Percentiles rank a stretch among this genome's conserved stretches.
Evolutionary conservation across 2,113 vertebrate genomes (phyloP).

Genomic region (Eurypyga helias): DNA sequence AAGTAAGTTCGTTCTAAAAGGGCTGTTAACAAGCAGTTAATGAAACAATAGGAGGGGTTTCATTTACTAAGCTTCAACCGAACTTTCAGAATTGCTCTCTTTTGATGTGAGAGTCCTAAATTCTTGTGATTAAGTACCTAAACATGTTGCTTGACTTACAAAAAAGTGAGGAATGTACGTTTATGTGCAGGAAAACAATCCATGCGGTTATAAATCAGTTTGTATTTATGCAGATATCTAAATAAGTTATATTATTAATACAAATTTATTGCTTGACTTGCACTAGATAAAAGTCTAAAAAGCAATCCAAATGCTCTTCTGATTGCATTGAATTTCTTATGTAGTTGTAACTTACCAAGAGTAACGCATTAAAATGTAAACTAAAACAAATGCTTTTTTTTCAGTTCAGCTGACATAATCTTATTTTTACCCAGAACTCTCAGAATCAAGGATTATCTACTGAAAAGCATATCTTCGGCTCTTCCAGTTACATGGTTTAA

Average conservation of each 20-base stretch:
- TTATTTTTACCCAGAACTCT: not conserved
- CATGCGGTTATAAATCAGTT: not conserved
- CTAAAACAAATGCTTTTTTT: not conserved
- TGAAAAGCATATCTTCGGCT: not conserved
- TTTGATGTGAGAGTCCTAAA: not conserved
- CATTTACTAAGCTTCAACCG: not conserved
- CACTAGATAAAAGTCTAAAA: not conserved
- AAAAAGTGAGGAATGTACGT: not conserved
- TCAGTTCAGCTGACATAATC: not conserved
- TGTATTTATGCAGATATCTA: not conserved
- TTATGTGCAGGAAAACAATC: not conserved
- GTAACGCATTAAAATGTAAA: not conserved
- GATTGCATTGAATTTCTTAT: not conserved
- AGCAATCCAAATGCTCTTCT: not conserved
- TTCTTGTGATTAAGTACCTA: not conserved
- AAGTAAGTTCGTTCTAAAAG: constrained; percentile 86
- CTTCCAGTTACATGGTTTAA: not conserved
- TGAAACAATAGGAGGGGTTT: not conserved
- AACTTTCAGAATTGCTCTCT: not conserved
- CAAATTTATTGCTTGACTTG: not conserved
- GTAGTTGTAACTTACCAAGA: not conserved
- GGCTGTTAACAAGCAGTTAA: not conserved
- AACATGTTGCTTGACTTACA: not conserved
- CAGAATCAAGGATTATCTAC: not conserved
- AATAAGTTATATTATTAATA: not conserved